Base-by-base conservation (phyloP, 1,140 invertebrate species). In the Bombus confusus region DNA sequence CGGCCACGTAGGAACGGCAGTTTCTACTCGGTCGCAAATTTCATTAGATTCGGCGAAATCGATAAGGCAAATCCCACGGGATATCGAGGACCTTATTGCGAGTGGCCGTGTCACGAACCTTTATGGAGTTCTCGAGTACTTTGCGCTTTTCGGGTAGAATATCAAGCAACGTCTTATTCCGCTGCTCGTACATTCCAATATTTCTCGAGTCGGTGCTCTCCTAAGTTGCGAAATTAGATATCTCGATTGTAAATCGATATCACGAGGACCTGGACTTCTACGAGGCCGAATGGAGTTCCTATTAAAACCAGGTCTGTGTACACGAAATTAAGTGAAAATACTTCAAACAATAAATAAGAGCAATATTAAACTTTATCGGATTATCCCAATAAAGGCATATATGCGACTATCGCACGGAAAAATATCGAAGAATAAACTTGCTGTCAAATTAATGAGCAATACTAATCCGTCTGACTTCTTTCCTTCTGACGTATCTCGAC, bases 1-100 rank as follows among this genome's bases (percentile, higher is more conserved):
- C 28, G 22, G 22, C 52, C 25, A 62, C 77, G 39, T 87, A 47
- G 86, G 80, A 87, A 71, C 39, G 66, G 10, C 0, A 43, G 15
- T 72, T 72, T 31, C 71, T 73, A n/a, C 41, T 43, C 28, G 25
- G 15, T 87, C 77, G 39, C 41, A 80, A 80, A 81, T 87, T 86
- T 80, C 71, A 87, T 87, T 86, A 86, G 79, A 71, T 85, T 89
- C 85, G n/a, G 80, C 71, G 83, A 83, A 90, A 81, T 41, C 81
- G 76, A 88, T 91, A 86, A 85, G 83, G 83, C 75, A 52, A 75
- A 71, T 87, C 69, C 47, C 34, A 18, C 41, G 39, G 72, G 62
- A 81, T 86, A 87, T 87, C 80, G 72, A 31, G 57, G n/a, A 81
- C 59, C 52, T 62, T 87, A 86, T 86, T 75, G 86, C 86, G 57